A percentile compares a stretch with the other conserved stretches of the same genome.
Evolutionary conservation across 2,888 invertebrate species (phyloP).

Genomic region (Tipula unca): DNA sequence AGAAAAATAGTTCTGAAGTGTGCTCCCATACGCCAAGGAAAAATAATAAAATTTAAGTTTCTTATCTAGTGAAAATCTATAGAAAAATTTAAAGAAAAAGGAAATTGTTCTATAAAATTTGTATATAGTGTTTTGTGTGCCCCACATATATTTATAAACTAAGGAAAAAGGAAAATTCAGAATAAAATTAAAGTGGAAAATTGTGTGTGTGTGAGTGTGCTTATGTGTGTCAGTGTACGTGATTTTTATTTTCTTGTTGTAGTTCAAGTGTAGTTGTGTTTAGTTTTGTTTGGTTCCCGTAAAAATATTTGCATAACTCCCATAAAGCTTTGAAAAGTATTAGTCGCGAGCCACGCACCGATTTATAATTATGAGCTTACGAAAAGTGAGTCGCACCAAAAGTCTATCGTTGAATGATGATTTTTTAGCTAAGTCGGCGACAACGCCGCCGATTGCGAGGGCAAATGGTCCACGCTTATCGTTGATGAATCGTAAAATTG

Average conservation of each 20-base stretch:
- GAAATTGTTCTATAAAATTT: background rate
- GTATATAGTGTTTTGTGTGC: background rate
- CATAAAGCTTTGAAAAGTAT: background rate
- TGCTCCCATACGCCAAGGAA: background rate
- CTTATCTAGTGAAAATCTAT: background rate
- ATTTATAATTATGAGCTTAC: conserved; percentile 26
- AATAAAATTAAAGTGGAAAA: background rate
- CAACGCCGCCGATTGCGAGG: conserved; percentile 31
- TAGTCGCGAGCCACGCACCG: background rate
- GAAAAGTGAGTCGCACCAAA: conserved; percentile 32
- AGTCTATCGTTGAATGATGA: conserved; percentile 40
- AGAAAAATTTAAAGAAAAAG: background rate
- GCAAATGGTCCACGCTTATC: conserved; percentile 29
- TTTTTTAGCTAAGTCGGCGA: conserved; percentile 27
- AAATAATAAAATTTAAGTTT: background rate
- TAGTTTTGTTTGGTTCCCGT: background rate
- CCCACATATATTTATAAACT: background rate
- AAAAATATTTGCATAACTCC: background rate
- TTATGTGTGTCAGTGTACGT: too few species aligned
- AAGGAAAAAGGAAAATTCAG: background rate
- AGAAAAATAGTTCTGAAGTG: background rate
- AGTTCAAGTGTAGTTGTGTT: background rate
- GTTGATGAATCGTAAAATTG: conserved; percentile 47
- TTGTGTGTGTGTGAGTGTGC: background rate
- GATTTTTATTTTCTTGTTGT: background rate